Evolutionary conservation across 2,888 invertebrate species (phyloP).

Genomic region (Rhogogaster chlorosoma): DNA sequence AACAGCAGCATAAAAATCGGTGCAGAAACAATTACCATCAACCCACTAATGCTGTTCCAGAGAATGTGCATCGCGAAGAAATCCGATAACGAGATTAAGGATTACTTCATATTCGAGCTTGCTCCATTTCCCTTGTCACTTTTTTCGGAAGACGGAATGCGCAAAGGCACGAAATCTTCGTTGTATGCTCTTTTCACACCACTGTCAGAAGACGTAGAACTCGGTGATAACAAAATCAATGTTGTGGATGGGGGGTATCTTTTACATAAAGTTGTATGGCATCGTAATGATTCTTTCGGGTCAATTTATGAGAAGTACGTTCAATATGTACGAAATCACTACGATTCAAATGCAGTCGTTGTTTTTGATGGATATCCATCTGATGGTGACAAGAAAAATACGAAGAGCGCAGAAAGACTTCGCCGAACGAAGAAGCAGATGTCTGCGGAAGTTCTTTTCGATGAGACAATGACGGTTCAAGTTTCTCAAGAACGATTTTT

Average conservation of each 20-base stretch:
- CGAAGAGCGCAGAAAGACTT: conserved; percentile 61
- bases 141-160: not conserved
- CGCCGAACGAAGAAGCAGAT: conserved; percentile 56
- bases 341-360: no score
- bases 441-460: conserved; percentile 58
- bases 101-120: not conserved
- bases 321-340: no score
- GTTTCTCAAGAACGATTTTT: no score
- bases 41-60: not conserved
- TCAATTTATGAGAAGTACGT: conserved; percentile 57
- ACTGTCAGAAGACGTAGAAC: not conserved
- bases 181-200: not conserved
- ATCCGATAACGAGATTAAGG: no score
- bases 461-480: conserved; percentile 55
- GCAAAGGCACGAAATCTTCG: not conserved
- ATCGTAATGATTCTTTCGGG: conserved; percentile 56
- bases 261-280: conserved; percentile 66
- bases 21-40: not conserved
- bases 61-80: conserved; percentile 16
- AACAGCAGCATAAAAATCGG: not conserved
- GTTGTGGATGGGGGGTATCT: conserved; percentile 59
- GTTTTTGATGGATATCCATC: no score
- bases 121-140: not conserved
- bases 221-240: not conserved
- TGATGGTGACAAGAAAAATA: no score